Conservation (phyloP, 2,797 vertebrate genomes). For the Anguilla megastoma region DNA sequence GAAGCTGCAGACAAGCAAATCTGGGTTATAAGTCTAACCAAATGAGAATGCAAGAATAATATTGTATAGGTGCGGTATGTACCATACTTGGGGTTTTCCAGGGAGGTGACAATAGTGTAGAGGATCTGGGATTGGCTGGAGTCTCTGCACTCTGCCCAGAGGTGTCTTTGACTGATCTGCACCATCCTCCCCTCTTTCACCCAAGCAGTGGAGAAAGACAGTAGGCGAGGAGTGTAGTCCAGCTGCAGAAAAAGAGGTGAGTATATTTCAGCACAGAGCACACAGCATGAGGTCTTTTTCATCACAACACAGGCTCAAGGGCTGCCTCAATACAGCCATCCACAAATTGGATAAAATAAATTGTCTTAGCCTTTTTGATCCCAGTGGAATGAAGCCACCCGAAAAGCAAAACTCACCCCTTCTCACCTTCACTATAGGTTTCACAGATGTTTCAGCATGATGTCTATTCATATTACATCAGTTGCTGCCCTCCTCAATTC, state of each 20-base stretch:
- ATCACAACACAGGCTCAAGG: neutral
- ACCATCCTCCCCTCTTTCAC: slow-evolving; percentile 90
- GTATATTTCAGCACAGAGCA: slow-evolving; percentile 21
- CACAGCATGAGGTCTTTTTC: slow-evolving; percentile 7
- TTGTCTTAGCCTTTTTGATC: neutral
- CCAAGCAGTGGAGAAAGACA: slow-evolving; percentile 79
- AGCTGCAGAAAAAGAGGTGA: slow-evolving; percentile 59
- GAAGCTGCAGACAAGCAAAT: neutral
- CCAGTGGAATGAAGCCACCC: neutral
- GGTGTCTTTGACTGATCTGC: slow-evolving; percentile 80
- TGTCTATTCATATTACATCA: neutral
- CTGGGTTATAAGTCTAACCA: neutral
- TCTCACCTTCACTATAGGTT: neutral
- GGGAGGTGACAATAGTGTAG: slow-evolving; percentile 75
- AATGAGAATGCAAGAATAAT: neutral
- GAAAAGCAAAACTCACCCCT: neutral
- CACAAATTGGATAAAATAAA: neutral
- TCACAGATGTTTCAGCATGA: neutral
- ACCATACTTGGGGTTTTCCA: slow-evolving; percentile 81
- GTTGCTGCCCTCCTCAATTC: neutral
- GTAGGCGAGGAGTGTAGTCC: slow-evolving; percentile 62
- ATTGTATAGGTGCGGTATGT: slow-evolving; percentile 32
- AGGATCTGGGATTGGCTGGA: slow-evolving; percentile 73
- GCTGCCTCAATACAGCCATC: slow-evolving; percentile 7
- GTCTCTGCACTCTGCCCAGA: slow-evolving; percentile 73